Percentiles rank a stretch among this genome's conserved stretches.
phyloP scores from a whole-genome alignment of 2,797 vertebrate species.

The Chaunax sp. region DNA sequence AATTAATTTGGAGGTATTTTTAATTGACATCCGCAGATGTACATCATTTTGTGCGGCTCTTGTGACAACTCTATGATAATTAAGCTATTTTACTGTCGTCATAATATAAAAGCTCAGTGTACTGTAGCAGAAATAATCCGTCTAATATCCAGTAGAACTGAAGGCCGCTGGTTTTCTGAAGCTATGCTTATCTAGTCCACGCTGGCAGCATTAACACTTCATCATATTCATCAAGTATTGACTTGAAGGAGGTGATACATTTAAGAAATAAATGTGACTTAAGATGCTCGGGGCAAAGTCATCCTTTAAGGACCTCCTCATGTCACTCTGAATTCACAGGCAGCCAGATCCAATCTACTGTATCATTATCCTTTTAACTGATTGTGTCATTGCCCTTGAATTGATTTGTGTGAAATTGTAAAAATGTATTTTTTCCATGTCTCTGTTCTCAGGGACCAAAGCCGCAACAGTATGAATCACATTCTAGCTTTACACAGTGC shows the following conservation, averaged over 20 bases:
- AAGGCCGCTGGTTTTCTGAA: not conserved
- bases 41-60: slow-evolving; percentile 26
- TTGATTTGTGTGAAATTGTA: slow-evolving; percentile 23
- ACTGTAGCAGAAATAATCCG: slow-evolving; percentile 2
- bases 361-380: slow-evolving; percentile 37
- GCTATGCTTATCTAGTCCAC: slow-evolving; percentile 16
- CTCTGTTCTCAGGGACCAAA: not conserved
- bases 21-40: slow-evolving; percentile 32
- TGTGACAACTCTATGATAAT: slow-evolving; percentile 17
- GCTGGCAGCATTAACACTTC: slow-evolving; percentile 2
- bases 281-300: slow-evolving; percentile 45
- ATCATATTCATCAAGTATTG: slow-evolving; percentile 43
- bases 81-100: slow-evolving; percentile 20
- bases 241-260: slow-evolving; percentile 31
- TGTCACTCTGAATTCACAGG: slow-evolving; percentile 12
- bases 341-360: slow-evolving; percentile 9
- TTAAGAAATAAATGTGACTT: slow-evolving; percentile 22
- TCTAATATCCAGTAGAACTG: slow-evolving; percentile 15
- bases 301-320: slow-evolving; percentile 18
- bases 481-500: not conserved
- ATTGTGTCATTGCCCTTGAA: slow-evolving; percentile 40
- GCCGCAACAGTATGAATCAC: not conserved
- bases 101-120: not conserved
- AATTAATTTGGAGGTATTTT: slow-evolving; percentile 38
- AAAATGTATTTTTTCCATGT: slow-evolving; percentile 13